A percentile compares a stretch with the other conserved stretches of the same genome.
Evolutionary conservation across 2,113 vertebrate genomes (phyloP).

Genomic region (Phaetusa simplex): DNA sequence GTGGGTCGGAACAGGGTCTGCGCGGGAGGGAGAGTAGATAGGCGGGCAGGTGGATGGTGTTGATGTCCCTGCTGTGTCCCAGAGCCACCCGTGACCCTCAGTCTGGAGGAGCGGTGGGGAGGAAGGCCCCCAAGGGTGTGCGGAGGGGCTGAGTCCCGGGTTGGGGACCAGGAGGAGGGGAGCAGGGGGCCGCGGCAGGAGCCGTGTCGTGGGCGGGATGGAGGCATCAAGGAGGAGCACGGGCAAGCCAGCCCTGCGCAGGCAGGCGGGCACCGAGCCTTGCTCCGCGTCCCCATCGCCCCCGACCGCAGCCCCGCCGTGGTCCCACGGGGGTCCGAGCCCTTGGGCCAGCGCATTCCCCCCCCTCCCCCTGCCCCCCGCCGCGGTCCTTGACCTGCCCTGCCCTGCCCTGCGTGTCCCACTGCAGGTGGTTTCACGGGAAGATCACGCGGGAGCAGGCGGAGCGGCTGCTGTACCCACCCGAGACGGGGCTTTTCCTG

Average conservation of each 20-base stretch:
- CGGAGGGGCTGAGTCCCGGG: background rate
- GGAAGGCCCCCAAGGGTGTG: background rate
- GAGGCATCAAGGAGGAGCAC: rapidly evolving
- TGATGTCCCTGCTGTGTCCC: background rate
- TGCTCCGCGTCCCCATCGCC: rapidly evolving
- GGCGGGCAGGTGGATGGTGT: background rate
- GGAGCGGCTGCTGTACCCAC: slow-evolving; percentile 85
- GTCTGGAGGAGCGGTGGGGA: background rate
- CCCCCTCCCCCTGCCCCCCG: no score
- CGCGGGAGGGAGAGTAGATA: rapidly evolving
- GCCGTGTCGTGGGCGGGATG: rapidly evolving
- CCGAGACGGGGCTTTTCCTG: slow-evolving; percentile 90
- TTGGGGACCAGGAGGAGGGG: background rate
- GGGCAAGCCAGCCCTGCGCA: rapidly evolving
- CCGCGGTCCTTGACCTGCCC: background rate
- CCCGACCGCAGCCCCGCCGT: rapidly evolving
- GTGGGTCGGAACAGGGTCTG: no score
- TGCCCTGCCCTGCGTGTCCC: background rate
- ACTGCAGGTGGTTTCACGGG: slow-evolving; percentile 92
- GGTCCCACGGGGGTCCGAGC: rapidly evolving
- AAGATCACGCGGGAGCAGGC: slow-evolving; percentile 96
- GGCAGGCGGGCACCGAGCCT: background rate
- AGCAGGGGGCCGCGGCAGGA: rapidly evolving
- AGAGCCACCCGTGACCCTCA: background rate
- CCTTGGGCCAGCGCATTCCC: rapidly evolving